Evolutionary conservation across 35 echinoderm and acorn worm species (phyloP).

Genomic region (Chiridota heheva): DNA sequence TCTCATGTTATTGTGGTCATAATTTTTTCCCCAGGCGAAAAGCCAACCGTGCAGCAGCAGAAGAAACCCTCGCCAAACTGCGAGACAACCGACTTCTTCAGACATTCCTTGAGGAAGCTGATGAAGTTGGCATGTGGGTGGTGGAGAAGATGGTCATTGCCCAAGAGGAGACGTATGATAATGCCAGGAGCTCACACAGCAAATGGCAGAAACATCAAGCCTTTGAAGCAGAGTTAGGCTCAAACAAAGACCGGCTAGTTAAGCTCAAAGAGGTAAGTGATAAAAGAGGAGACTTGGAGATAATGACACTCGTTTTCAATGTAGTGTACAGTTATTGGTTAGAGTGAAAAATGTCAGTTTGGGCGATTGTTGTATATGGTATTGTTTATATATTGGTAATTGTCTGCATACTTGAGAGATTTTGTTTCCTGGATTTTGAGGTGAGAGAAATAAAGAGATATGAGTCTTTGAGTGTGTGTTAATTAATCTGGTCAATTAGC

Average conservation of each 20-base stretch:
- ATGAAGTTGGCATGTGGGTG: conserved; percentile 83
- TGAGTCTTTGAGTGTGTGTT: too few species aligned
- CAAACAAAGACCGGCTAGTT: conserved; percentile 90
- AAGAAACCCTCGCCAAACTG: conserved; percentile 74
- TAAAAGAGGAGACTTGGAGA: not conserved
- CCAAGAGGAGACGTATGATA: conserved; percentile 88
- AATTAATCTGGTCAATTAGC: too few species aligned
- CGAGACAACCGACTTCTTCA: conserved; percentile 89
- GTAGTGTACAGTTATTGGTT: too few species aligned
- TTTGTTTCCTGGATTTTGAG: too few species aligned
- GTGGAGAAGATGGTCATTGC: conserved; percentile 89
- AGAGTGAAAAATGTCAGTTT: too few species aligned
- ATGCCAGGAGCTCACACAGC: conserved; percentile 82
- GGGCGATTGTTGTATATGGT: too few species aligned
- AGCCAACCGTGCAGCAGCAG: conserved; percentile 82
- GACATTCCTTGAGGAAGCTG: conserved; percentile 91
- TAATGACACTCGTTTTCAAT: not conserved
- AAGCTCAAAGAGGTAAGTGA: conserved; percentile 85
- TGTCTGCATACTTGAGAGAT: too few species aligned
- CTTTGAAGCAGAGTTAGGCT: conserved; percentile 79
- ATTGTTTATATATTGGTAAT: too few species aligned
- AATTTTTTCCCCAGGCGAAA: conserved; percentile 74
- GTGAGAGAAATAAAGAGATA: too few species aligned
- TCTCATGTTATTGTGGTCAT: not conserved
- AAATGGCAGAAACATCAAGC: conserved; percentile 94